phyloP scores from a whole-genome alignment of 2,888 invertebrate genomes.

The Strigamia maritima region DNA sequence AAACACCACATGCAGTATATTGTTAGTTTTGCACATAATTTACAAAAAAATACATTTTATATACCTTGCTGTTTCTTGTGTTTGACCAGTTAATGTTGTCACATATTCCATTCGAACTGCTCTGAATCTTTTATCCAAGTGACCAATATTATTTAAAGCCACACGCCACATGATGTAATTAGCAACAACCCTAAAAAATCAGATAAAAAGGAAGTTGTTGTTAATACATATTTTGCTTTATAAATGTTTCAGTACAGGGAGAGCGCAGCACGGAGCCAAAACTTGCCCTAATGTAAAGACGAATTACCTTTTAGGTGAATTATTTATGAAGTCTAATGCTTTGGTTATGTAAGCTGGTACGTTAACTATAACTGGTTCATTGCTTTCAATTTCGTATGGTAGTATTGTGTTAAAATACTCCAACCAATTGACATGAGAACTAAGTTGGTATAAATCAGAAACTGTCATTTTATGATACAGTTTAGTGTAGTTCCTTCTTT shows the following conservation, averaged over 20 bases:
- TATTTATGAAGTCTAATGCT: constrained; percentile 62
- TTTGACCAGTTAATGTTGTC: constrained; percentile 40
- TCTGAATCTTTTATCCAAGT: constrained; percentile 55
- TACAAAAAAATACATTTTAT: not conserved
- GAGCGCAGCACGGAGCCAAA: no score
- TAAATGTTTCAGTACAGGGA: no score
- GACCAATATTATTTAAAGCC: constrained; percentile 66
- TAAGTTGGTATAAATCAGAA: constrained; percentile 63
- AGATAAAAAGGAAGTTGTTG: not conserved
- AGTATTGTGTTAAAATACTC: constrained; percentile 79
- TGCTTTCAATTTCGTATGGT: constrained; percentile 53
- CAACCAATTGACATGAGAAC: constrained; percentile 60
- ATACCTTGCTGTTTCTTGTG: constrained; percentile 41
- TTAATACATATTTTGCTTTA: not conserved
- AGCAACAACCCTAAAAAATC: constrained; percentile 63
- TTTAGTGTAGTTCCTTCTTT: constrained; percentile 82
- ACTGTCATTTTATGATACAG: constrained; percentile 90
- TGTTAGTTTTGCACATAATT: constrained; percentile 15
- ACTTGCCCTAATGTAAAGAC: no score
- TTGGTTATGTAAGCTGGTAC: constrained; percentile 76
- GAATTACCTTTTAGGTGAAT: constrained; percentile 59
- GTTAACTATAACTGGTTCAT: constrained; percentile 78
- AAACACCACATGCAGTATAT: constrained; percentile 41
- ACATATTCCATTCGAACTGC: constrained; percentile 39
- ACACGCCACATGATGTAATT: constrained; percentile 93